These are phyloP conservation scores for Lepus oiostolus DNA, from an alignment of 2,797 vertebrate genomes.

Conservation along the genomic window DNA sequence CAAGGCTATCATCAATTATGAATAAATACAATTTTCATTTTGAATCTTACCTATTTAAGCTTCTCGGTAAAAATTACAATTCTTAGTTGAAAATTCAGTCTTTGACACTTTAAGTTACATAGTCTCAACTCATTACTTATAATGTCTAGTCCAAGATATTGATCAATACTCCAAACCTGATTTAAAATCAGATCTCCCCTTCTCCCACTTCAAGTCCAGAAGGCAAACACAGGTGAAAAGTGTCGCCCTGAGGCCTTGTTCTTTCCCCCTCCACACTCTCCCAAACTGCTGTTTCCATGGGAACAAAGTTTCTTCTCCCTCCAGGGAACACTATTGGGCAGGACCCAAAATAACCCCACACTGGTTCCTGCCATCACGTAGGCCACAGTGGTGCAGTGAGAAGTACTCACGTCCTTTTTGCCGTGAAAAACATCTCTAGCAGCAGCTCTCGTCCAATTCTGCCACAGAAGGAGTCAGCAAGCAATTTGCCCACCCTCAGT, in stretches of 20 bases:
- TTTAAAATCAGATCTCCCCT: background rate
- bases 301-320: background rate
- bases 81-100: constrained; percentile 33
- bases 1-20: background rate
- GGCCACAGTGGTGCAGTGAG: background rate
- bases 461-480: background rate
- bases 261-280: background rate
- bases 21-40: background rate
- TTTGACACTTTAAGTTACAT: background rate
- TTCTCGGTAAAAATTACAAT: background rate
- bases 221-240: background rate
- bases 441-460: background rate
- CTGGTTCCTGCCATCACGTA: background rate
- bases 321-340: background rate
- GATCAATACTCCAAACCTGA: constrained; percentile 22
- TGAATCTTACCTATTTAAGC: background rate
- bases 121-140: background rate
- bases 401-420: background rate
- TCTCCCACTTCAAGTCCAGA: background rate
- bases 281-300: background rate
- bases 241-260: background rate
- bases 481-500: background rate
- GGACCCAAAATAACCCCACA: background rate
- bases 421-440: background rate
- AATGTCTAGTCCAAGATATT: background rate